Evolutionary conservation across 1,140 invertebrate species (phyloP), one percentile per base, ranked within the genome.

Genomic region (Megathymus violae): DNA sequence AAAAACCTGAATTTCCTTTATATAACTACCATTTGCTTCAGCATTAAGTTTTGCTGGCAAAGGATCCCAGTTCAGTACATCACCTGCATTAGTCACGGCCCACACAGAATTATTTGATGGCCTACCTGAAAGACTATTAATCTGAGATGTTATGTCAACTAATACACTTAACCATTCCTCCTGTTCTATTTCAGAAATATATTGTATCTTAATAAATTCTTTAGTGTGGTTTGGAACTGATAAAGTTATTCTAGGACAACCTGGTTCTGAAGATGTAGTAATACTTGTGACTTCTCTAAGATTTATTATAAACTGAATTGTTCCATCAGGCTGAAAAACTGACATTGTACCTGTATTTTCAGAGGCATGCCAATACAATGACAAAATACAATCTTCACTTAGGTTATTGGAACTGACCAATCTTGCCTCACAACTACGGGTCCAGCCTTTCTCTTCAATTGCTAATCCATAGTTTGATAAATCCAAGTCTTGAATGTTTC

Each of bases 131-230:
- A 95, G 84, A 61, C 93, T 93, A 85, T 96, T 94, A 56, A 96
- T 93, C 84, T 95, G 93, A 67, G 94, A 95, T 80, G 94, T 94
- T 10, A 96, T 84, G 76, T 91, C 72, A 61, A 94, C 94, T 76
- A 97, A 92, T 77, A 96, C 93, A 31, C 94, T 93, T 44, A 97
- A 93, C 97, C 97, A 98, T 80, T 97, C 96, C 90, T 97, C 96
- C 88, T 96, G 93, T 88, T 97, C 95, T 36, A 94, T 93, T 86
- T 97, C 96, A 70, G 94, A 94, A 13, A 92, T 85, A 87, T 97
- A 96, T 87, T 96, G 94, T 60, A 97, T 85, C 84, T 94, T 94
- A 5, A 97, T 90, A 4, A 92, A 86, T 67, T 87, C 88, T 40
- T 88, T 86, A 34, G 84, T 91, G 71, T 95, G 88, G 68, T 93